phyloP scores from a whole-genome alignment of 2,888 invertebrate species.

The Catonia carolina region DNA sequence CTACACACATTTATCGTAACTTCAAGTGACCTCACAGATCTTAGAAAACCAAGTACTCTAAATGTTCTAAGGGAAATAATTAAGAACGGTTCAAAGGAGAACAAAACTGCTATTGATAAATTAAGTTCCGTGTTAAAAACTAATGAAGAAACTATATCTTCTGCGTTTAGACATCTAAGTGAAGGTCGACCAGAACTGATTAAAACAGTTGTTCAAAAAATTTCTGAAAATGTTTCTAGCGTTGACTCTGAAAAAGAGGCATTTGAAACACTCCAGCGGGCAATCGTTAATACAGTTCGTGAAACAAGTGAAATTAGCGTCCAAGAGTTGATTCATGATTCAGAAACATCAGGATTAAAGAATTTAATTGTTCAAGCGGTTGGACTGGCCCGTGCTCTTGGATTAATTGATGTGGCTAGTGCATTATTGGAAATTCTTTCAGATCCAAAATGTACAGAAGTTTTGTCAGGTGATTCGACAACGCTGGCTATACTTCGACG shows the following conservation, averaged over 20 bases:
- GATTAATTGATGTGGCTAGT: slow-evolving; percentile 56
- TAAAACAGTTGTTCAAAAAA: slow-evolving; percentile 52
- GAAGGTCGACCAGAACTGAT: slow-evolving; percentile 54
- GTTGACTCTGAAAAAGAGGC: slow-evolving; percentile 56
- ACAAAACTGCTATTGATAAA: slow-evolving; percentile 56
- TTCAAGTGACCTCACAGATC: slow-evolving; percentile 26
- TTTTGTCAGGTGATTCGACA: slow-evolving; percentile 52
- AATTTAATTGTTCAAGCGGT: slow-evolving; percentile 57
- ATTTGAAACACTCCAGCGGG: slow-evolving; percentile 57
- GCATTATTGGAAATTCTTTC: slow-evolving; percentile 49
- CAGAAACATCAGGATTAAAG: slow-evolving; percentile 44
- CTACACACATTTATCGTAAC: slow-evolving; percentile 27
- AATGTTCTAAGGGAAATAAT: slow-evolving; percentile 49
- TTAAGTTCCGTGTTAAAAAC: slow-evolving; percentile 58
- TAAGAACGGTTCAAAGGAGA: slow-evolving; percentile 49
- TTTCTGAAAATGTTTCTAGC: slow-evolving; percentile 42
- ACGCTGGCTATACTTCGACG: slow-evolving; percentile 62
- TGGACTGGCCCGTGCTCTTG: slow-evolving; percentile 61
- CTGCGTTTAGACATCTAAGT: slow-evolving; percentile 60
- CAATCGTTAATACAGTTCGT: slow-evolving; percentile 58
- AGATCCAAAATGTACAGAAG: slow-evolving; percentile 51
- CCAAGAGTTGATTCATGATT: slow-evolving; percentile 49
- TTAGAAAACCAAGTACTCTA: slow-evolving; percentile 42
- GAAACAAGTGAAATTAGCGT: slow-evolving; percentile 55
- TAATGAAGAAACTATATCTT: slow-evolving; percentile 46